A percentile compares a stretch with the other conserved stretches of the same genome.
These are phyloP conservation scores for Drosophila serrata DNA, from an alignment of 1,140 invertebrate species.

Conservation along the genomic window DNA sequence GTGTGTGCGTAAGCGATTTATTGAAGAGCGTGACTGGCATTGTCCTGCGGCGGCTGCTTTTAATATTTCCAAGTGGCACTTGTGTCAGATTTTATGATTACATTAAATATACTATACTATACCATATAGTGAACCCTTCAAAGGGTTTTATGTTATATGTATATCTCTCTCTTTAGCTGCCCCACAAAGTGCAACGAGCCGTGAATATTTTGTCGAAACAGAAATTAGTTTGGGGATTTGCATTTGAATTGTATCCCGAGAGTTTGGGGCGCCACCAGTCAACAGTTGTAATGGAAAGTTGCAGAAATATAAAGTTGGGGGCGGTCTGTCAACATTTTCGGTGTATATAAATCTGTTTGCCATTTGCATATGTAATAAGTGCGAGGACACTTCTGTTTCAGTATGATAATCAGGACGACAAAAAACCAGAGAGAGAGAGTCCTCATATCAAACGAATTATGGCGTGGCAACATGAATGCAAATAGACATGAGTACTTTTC, in stretches of 20 bases:
- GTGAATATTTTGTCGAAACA: conserved; percentile 72
- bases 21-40: conserved; percentile 52
- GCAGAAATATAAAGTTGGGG: conserved; percentile 59
- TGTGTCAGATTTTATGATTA: conserved; percentile 56
- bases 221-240: conserved; percentile 83
- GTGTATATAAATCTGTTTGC: conserved; percentile 70
- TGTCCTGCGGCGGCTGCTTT: conserved; percentile 57
- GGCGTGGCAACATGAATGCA: conserved; percentile 44
- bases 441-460: conserved; percentile 53
- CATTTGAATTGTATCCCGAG: conserved; percentile 64
- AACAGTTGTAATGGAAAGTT: conserved; percentile 51
- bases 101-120: conserved; percentile 31
- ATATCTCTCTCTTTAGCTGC: neutral
- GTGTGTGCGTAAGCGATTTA: conserved; percentile 58
- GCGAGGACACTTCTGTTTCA: conserved; percentile 50
- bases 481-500: conserved; percentile 21
- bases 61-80: conserved; percentile 81
- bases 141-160: conserved; percentile 45
- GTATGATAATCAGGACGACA: conserved; percentile 64
- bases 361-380: conserved; percentile 80
- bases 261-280: neutral
- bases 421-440: conserved; percentile 23
- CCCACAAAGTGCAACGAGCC: conserved; percentile 63
- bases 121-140: conserved; percentile 31
- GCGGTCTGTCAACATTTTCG: conserved; percentile 36